These are phyloP conservation scores for Holcopasites calliopsidis DNA, from an alignment of 1,140 invertebrate species.

Conservation along the genomic window DNA sequence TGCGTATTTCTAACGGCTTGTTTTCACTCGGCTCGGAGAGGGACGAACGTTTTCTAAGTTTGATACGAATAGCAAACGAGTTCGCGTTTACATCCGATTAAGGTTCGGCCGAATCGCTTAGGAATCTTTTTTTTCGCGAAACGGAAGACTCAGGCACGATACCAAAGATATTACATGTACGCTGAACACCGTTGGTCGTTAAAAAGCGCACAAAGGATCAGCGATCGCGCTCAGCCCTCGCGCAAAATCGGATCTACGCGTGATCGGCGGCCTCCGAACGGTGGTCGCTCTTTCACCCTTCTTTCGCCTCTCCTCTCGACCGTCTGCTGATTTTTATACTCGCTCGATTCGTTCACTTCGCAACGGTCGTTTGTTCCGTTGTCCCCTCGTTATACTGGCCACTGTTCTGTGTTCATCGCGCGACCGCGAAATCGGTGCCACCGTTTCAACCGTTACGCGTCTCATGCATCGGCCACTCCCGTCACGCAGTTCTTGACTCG, in stretches of 20 bases:
- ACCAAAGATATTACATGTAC: constrained; percentile 78
- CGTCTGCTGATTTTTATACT: not conserved
- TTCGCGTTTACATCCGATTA: constrained; percentile 49
- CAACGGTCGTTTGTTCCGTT: not conserved
- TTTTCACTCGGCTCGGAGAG: constrained; percentile 25
- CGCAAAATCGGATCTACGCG: constrained; percentile 61
- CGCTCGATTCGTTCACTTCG: not conserved
- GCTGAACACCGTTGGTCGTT: constrained; percentile 70
- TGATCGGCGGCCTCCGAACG: too few relatives aligned
- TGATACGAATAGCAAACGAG: constrained; percentile 43
- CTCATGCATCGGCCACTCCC: not conserved
- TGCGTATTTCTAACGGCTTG: constrained; percentile 48
- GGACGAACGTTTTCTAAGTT: constrained; percentile 48
- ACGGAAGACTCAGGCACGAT: constrained; percentile 77
- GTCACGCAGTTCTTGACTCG: not conserved
- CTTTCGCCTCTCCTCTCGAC: not conserved
- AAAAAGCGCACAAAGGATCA: constrained; percentile 73
- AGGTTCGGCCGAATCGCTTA: constrained; percentile 48
- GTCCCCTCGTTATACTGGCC: not conserved
- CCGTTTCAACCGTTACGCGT: not conserved
- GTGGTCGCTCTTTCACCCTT: not conserved
- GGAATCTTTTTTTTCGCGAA: constrained; percentile 51
- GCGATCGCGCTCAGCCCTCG: constrained; percentile 60
- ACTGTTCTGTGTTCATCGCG: constrained; percentile 11
- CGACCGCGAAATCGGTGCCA: not conserved